A percentile compares a stretch with the other conserved stretches of the same genome.
Evolutionary conservation across 1,140 invertebrate genomes (phyloP).

Genomic region (Hirudo medicinalis): DNA sequence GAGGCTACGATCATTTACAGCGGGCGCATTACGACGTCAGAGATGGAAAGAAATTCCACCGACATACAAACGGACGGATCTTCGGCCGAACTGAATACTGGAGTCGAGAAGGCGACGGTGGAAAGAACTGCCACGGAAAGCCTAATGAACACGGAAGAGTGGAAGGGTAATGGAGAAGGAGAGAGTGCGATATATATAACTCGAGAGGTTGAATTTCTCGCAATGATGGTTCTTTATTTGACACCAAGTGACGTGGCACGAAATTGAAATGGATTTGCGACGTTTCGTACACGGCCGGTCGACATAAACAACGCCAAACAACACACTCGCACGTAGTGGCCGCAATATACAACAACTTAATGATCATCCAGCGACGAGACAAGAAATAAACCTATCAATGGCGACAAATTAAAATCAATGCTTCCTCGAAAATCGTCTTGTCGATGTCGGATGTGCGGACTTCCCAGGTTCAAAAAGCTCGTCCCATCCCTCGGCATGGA

Average conservation of each 20-base stretch:
- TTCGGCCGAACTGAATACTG: neutral
- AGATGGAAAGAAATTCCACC: neutral
- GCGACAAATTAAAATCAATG: neutral
- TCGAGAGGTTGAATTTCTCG: constrained; percentile 7
- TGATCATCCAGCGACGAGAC: neutral
- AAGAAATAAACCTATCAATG: neutral
- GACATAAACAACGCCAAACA: constrained; percentile 7
- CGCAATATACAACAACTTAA: constrained; percentile 8
- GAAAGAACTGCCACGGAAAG: no score
- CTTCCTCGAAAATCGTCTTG: no score
- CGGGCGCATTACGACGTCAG: neutral
- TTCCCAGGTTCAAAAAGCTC: no score
- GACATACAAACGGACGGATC: neutral
- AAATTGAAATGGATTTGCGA: constrained; percentile 14
- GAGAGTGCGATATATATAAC: no score
- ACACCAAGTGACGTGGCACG: constrained; percentile 2
- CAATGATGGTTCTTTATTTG: constrained; percentile 14
- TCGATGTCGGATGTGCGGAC: no score
- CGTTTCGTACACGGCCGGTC: neutral
- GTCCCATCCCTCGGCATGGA: no score
- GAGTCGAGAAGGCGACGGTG: no score
- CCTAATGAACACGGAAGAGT: no score
- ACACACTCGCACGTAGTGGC: constrained; percentile 4
- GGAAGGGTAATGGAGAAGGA: no score
- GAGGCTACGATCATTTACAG: neutral